Percentiles rank a stretch among this genome's conserved stretches.
Evolutionary conservation across 2,113 vertebrate genomes (phyloP).

Genomic region (Pteropus alecto): DNA sequence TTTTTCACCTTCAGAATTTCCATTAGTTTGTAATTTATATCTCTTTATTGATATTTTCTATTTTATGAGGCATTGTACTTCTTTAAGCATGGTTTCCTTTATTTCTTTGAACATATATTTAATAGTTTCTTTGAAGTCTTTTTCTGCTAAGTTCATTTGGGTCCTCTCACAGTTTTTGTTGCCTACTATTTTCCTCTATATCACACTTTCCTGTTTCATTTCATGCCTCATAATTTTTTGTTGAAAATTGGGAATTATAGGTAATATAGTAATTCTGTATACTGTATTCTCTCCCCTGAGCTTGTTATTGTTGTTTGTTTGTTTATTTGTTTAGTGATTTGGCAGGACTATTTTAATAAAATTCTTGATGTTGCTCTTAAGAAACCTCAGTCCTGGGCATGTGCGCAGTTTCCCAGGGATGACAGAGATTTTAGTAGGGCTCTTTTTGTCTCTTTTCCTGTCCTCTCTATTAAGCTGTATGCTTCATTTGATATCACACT

Average conservation of each 20-base stretch:
- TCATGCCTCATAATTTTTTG: background rate
- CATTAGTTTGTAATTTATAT: background rate
- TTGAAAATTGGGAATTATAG: background rate
- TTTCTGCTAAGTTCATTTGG: background rate
- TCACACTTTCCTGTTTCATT: background rate
- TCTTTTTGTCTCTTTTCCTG: background rate
- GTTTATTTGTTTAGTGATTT: background rate
- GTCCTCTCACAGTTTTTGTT: background rate
- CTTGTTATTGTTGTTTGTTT: background rate
- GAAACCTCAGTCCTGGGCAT: background rate
- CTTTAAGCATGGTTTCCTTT: background rate
- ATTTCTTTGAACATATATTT: background rate
- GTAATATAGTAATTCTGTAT: background rate
- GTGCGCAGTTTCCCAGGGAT: background rate
- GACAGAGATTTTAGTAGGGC: background rate
- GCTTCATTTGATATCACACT: background rate
- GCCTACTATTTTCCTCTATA: background rate
- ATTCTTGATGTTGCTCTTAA: background rate
- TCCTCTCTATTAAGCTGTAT: background rate
- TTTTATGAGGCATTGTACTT: background rate
- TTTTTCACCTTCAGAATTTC: background rate
- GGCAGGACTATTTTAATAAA: background rate
- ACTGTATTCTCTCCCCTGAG: background rate
- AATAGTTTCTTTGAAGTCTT: background rate
- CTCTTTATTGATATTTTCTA: background rate